A percentile compares a stretch with the other conserved stretches of the same genome.
These are phyloP conservation scores for Drosophila subobscura DNA, from an alignment of 1,140 invertebrate genomes.

Conservation along the genomic window DNA sequence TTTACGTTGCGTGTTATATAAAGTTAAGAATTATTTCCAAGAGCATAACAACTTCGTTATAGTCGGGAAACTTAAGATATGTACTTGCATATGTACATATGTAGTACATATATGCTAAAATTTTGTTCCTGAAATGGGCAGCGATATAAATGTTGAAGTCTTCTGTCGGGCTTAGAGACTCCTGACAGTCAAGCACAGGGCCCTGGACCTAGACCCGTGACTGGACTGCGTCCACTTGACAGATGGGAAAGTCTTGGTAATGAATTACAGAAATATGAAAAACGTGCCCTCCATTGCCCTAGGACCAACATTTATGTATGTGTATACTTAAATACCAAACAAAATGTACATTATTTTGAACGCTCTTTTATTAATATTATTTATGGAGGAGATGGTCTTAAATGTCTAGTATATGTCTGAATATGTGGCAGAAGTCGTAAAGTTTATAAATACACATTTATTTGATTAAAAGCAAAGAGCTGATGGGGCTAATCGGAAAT, in stretches of 20 bases:
- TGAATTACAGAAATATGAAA: constrained; percentile 58
- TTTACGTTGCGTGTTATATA: constrained; percentile 8
- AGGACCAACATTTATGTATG: background rate
- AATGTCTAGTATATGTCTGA: constrained; percentile 11
- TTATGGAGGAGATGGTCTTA: constrained; percentile 22
- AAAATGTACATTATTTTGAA: constrained; percentile 52
- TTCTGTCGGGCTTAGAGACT: constrained; percentile 14
- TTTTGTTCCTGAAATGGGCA: constrained; percentile 39
- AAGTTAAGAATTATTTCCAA: constrained; percentile 17
- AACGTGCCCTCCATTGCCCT: constrained; percentile 34
- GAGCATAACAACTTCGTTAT: constrained; percentile 26
- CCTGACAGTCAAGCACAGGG: background rate
- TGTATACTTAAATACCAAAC: constrained; percentile 23
- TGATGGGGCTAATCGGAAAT: background rate
- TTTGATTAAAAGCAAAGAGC: constrained; percentile 47
- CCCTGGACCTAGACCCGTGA: no score
- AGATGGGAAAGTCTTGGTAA: constrained; percentile 41
- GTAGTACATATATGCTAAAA: constrained; percentile 41
- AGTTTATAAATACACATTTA: constrained; percentile 67
- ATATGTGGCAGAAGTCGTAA: constrained; percentile 43
- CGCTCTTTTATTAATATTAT: constrained; percentile 61
- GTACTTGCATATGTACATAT: no score
- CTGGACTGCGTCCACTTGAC: constrained; percentile 19
- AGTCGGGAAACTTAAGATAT: background rate
- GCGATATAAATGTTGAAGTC: constrained; percentile 26